Evolutionary conservation across 1,140 invertebrate genomes (phyloP).

Genomic region (Apis mellifera): DNA sequence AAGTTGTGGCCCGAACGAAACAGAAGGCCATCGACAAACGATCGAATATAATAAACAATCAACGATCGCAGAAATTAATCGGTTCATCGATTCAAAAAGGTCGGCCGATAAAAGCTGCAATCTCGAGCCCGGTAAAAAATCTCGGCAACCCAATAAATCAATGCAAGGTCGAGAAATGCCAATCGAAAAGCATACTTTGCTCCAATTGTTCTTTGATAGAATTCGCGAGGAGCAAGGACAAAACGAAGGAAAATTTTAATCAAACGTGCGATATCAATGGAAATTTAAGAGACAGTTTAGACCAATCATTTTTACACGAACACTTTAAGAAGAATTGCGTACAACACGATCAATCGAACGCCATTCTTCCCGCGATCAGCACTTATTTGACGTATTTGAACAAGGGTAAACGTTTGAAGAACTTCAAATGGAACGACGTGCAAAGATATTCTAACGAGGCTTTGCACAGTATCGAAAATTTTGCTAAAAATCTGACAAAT

Average conservation of each 20-base stretch:
- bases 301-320: background rate
- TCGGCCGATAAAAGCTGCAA: background rate
- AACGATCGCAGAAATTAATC: background rate
- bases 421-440: background rate
- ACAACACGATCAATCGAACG: background rate
- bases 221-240: background rate
- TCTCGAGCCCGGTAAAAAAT: background rate
- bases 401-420: background rate
- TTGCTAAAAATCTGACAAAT: background rate
- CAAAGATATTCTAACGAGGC: background rate
- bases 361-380: conserved; percentile 10
- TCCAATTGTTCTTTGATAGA: background rate
- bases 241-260: background rate
- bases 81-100: background rate
- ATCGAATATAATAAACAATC: background rate
- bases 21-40: background rate
- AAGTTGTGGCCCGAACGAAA: background rate
- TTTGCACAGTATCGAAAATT: too few relatives aligned
- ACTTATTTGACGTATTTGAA: background rate
- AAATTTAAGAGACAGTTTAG: background rate
- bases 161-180: background rate
- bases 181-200: too few relatives aligned
- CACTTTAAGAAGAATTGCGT: background rate
- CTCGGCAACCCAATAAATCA: background rate
- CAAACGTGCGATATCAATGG: background rate